phyloP scores from a whole-genome alignment of 2,113 vertebrate species.

The Fulmarus glacialis region DNA sequence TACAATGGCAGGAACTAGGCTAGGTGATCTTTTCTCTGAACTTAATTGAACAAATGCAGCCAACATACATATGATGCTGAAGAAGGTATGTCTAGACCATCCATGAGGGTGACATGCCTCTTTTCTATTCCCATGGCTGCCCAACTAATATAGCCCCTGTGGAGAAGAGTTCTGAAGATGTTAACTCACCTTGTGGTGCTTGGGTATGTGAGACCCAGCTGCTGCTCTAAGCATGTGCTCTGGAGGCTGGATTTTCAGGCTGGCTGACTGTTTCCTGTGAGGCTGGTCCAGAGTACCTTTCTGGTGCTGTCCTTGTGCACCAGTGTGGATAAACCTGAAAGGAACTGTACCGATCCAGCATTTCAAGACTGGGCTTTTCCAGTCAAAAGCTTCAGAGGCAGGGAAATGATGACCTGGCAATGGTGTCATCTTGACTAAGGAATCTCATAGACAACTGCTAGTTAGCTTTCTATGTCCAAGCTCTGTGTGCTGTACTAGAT shows the following conservation, averaged over 20 bases:
- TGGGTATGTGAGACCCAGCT: not conserved
- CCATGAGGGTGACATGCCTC: not conserved
- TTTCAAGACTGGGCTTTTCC: not conserved
- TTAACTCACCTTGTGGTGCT: not conserved
- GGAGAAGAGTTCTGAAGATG: not conserved
- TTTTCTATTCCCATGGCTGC: not conserved
- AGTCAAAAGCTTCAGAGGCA: not conserved
- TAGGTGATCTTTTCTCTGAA: not conserved
- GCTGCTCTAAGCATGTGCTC: not conserved
- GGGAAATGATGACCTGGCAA: not conserved
- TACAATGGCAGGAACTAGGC: not conserved
- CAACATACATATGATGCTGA: not conserved
- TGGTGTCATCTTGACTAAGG: not conserved
- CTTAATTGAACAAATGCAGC: not conserved
- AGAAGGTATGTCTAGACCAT: not conserved
- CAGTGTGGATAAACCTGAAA: not conserved
- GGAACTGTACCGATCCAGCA: not conserved
- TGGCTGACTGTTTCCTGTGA: not conserved
- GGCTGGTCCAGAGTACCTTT: not conserved
- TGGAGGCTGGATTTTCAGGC: not conserved
- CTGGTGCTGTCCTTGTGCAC: not conserved
- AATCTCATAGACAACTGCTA: not conserved
- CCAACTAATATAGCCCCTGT: not conserved
- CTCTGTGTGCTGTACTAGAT: not conserved
- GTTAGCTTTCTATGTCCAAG: not conserved